Evolutionary conservation across 2,888 invertebrate species (phyloP).

Genomic region (Cybosia mesomella): DNA sequence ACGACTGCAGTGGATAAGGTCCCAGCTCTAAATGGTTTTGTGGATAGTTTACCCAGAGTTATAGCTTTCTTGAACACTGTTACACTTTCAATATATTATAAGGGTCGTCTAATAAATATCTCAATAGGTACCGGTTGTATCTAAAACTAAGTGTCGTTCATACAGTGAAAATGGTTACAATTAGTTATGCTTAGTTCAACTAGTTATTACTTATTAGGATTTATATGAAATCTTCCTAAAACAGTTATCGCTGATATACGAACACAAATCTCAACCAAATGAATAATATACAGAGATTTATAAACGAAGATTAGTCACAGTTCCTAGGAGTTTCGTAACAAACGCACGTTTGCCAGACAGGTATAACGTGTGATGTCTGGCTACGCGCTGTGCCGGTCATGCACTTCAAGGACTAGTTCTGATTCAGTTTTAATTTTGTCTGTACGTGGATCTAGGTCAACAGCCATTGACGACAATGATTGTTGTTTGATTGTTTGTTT

Average conservation of each 20-base stretch:
- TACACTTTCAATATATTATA: too few relatives aligned
- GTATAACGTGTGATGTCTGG: conserved; percentile 46
- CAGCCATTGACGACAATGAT: conserved; percentile 38
- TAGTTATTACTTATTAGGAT: too few relatives aligned
- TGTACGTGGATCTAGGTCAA: conserved; percentile 55
- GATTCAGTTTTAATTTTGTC: conserved; percentile 57
- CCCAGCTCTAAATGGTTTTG: too few relatives aligned
- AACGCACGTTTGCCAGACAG: conserved; percentile 25
- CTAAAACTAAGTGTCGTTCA: too few relatives aligned
- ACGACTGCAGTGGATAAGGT: too few relatives aligned
- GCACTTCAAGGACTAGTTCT: conserved; percentile 49
- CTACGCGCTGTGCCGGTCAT: conserved; percentile 68
- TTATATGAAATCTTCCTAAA: background rate
- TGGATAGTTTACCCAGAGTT: too few relatives aligned
- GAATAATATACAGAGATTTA: background rate
- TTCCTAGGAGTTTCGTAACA: conserved; percentile 10
- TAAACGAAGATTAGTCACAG: background rate
- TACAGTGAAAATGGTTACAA: too few relatives aligned
- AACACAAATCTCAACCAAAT: background rate
- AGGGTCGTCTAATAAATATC: too few relatives aligned
- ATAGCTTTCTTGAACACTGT: too few relatives aligned
- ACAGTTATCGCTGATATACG: background rate
- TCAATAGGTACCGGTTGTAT: too few relatives aligned
- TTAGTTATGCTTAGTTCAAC: too few relatives aligned
- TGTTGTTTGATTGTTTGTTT: too few relatives aligned